Base-by-base conservation (phyloP, 2,113 vertebrate genomes). In the Gavia stellata region DNA sequence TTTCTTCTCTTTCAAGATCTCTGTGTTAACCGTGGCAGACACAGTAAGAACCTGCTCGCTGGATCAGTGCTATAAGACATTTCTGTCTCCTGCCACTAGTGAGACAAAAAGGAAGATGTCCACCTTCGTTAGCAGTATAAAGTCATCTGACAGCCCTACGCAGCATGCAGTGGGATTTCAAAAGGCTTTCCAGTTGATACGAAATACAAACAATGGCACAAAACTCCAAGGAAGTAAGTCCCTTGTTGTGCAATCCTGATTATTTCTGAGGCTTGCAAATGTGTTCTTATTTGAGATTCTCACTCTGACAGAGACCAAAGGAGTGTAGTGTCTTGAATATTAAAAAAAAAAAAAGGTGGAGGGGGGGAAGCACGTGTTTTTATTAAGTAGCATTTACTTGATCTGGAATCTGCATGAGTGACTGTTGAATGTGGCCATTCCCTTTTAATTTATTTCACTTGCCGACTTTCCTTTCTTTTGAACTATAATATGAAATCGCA, bases 81-180 rank as follows among this genome's bases (percentile, higher is more conserved):
- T 99, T 94, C 98, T 99, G 88, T 99, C 99, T 84, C 99, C 99
- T 17, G 99, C 99, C 97, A 99, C 99, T 93, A 99, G 99, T 2
- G 99, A 99, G 98, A 99, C 99, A 24, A 99, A 99, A 95, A 99
- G 99, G 97, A 99, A 99, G 97, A 99, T 99, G 99, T 98, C 98
- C 97, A 99, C 98, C 94, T 99, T 99, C 56, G 98, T 99, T 74
- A 98, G 98, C 91, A 98, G 98, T 53, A 97, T 99, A 77, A 99
- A 99, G 97, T 97, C 99, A 0, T 99, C 99, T 1, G 99, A 99
- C 95, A 98, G 98, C 85, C 97, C 98, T 19, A 99, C 99, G 0
- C 99, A 99, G 97, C 99, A 99, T 10, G 98, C 99, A 0, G 89
- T 98, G 25, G 99, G 99, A 14, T 99, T 99, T 93, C 99, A 99